Conservation (phyloP, 2,113 vertebrate genomes). For the Chaenogobius annularis region DNA sequence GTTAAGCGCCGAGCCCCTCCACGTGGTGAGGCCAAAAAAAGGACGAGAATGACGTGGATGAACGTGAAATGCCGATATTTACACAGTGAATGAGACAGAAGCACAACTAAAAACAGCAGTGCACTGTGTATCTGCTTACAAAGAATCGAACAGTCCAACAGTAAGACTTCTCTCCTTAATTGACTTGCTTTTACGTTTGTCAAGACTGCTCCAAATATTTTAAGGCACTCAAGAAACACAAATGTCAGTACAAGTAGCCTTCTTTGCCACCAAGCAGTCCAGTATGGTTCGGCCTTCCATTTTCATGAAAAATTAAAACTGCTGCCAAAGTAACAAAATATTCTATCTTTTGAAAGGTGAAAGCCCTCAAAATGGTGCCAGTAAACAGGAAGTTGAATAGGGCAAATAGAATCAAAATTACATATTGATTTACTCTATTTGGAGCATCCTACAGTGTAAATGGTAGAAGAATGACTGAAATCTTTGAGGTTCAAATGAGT, state of each 20-base stretch:
- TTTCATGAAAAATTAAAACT: neutral
- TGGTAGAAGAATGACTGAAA: too few species aligned
- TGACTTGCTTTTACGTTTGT: neutral
- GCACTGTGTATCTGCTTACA: slow-evolving; percentile 72
- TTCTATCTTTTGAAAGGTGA: neutral
- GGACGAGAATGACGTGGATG: slow-evolving; percentile 69
- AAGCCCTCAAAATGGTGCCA: too few species aligned
- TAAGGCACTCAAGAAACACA: slow-evolving; percentile 1
- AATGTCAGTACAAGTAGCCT: neutral
- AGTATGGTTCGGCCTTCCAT: neutral
- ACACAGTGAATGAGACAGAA: slow-evolving; percentile 73
- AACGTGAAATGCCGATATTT: slow-evolving; percentile 68
- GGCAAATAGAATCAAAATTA: neutral
- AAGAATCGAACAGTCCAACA: slow-evolving; percentile 74
- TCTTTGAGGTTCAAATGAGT: neutral
- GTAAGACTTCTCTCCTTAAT: slow-evolving; percentile 16
- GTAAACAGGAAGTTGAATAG: too few species aligned
- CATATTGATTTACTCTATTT: neutral
- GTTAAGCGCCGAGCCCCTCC: slow-evolving; percentile 28
- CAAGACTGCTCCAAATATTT: neutral
- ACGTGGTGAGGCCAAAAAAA: slow-evolving; percentile 49
- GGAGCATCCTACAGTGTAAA: neutral
- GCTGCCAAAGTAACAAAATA: neutral
- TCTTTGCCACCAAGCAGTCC: neutral
- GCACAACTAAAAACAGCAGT: slow-evolving; percentile 65